A percentile compares a stretch with the other conserved stretches of the same genome.
Conservation (phyloP, 2,888 invertebrate species). For the Ectemnius cavifrons region DNA sequence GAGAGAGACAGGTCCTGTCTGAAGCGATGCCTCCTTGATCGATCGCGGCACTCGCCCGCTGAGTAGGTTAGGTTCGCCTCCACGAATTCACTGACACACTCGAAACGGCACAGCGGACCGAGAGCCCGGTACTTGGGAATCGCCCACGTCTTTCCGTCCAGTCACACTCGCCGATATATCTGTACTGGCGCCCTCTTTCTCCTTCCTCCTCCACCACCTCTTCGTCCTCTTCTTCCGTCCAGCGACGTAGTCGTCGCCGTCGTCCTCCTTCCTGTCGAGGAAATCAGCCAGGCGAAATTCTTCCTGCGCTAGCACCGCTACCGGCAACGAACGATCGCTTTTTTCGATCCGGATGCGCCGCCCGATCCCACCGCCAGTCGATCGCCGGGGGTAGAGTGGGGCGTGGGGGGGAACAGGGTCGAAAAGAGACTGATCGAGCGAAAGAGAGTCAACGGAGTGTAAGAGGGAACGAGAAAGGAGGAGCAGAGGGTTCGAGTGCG, state of each 20-base stretch:
- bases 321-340: neutral
- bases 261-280: neutral
- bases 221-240: conserved; percentile 2
- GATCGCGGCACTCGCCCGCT: conserved; percentile 37
- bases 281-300: neutral
- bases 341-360: neutral
- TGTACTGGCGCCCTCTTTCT: conserved; percentile 61
- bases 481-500: conserved; percentile 19
- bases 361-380: neutral
- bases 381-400: neutral
- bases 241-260: neutral
- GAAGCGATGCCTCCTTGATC: conserved; percentile 44
- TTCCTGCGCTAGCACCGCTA: conserved; percentile 1
- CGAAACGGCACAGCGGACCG: conserved; percentile 46
- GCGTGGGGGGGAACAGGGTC: neutral
- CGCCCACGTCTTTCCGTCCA: conserved; percentile 65
- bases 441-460: neutral
- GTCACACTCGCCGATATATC: conserved; percentile 57
- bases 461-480: neutral
- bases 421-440: neutral
- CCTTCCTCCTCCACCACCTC: conserved; percentile 35
- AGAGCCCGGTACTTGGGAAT: conserved; percentile 56
- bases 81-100: conserved; percentile 67
- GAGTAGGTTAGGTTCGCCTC: conserved; percentile 64
- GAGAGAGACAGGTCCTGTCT: too few relatives aligned